Evolutionary conservation across 2,113 vertebrate species (phyloP), one percentile per base, ranked within the genome.

Genomic region (Delphinapterus leucas): DNA sequence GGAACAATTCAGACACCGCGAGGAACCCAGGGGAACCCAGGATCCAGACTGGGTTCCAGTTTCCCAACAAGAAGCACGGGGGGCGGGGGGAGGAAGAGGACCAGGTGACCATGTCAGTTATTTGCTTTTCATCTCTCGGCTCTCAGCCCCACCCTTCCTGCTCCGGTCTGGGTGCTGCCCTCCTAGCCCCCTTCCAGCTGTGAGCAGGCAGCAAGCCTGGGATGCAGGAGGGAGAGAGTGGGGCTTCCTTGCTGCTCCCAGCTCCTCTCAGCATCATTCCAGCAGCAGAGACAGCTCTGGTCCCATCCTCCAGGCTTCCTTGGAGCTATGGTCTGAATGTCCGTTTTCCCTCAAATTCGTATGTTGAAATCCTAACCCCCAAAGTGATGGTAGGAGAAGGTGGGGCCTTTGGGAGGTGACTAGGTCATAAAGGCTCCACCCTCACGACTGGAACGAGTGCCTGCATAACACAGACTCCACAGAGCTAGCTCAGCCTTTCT

Each of bases 1-100:
- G 83, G 70, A 4, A 5, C 11, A 47, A 0, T 70, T 12, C 18
- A 11, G n/a, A 21, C 5, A 2, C 3, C 0, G 14, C 4, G 1
- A 44, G 41, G 33, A 8, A 1, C 11, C 70, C 86, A 33, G 38
- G 33, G 10, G 83, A 53, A 18, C 53, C 53, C 53, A 53, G 53
- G 17, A 12, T 25, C 36, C 41, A 36, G 61, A 17, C 28, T 14
- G 55, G 41, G 82, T 17, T 79, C n/a, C 2, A 15, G 25, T 7
- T 21, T n/a, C 28, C 82, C 83, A 26, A 23, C 71, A 9, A 1
- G 41, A 6, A 41, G 33, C 73, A 58, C 0, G 10, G 47, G 55
- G 36, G 3, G 5, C 4, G 17, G 2, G 28, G 44, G 12, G 26
- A 15, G 49, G 11, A 13, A 1, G 4, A 18, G 53, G 53, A 53